A percentile compares a stretch with the other conserved stretches of the same genome.
These are phyloP conservation scores for Euborellia annulipes DNA, from an alignment of 1,140 invertebrate genomes.

Conservation along the genomic window DNA sequence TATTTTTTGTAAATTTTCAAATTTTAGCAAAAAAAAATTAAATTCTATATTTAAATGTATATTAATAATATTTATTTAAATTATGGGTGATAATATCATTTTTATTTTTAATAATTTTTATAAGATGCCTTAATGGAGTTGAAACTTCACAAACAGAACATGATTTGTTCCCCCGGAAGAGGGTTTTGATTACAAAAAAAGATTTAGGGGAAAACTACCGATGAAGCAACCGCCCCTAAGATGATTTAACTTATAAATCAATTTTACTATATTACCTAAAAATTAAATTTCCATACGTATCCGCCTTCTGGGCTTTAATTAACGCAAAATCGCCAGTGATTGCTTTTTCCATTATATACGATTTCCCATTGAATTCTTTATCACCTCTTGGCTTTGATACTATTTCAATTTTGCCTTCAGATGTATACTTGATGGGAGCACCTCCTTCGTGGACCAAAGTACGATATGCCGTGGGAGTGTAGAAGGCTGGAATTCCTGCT, in stretches of 20 bases:
- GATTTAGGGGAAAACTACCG: too few relatives aligned
- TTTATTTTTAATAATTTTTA: too few relatives aligned
- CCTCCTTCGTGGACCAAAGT: conserved; percentile 91
- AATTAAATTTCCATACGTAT: conserved; percentile 44
- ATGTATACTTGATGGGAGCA: conserved; percentile 76
- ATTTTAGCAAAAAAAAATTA: too few relatives aligned
- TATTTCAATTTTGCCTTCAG: background rate
- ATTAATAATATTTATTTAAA: too few relatives aligned
- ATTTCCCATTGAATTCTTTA: conserved; percentile 62
- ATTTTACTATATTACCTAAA: conserved; percentile 41
- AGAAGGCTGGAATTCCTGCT: conserved; percentile 96
- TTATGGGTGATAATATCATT: too few relatives aligned
- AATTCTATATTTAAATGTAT: too few relatives aligned
- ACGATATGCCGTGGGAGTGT: conserved; percentile 87
- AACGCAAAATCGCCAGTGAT: conserved; percentile 94
- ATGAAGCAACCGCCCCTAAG: too few relatives aligned
- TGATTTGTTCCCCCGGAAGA: too few relatives aligned
- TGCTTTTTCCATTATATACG: conserved; percentile 90
- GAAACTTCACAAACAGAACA: too few relatives aligned
- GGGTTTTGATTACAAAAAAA: too few relatives aligned
- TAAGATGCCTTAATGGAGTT: too few relatives aligned
- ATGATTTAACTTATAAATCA: conserved; percentile 16
- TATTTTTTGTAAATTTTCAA: too few relatives aligned
- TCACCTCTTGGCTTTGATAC: conserved; percentile 15
- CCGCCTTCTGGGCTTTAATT: conserved; percentile 93